Evolutionary conservation across 2,797 vertebrate genomes (phyloP), one percentile per base, ranked within the genome.

Genomic region (Megaceryle alcyon): DNA sequence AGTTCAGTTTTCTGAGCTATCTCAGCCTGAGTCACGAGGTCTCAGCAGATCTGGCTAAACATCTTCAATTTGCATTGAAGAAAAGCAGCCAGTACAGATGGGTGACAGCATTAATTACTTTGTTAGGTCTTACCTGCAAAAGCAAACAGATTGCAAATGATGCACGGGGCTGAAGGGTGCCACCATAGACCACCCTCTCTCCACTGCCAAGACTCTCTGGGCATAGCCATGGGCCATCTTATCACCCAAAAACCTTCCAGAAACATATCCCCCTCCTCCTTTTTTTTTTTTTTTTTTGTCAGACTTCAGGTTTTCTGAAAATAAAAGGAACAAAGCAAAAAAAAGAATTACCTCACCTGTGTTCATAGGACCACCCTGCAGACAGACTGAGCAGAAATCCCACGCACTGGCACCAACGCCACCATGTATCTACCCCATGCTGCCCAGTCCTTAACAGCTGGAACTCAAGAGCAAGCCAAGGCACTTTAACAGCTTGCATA

Each of bases 151-250:
- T 53, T 21, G 23, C 18, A 85, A 79, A 26, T 5, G 10, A 48
- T n/a, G 56, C 5, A 2, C 1, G 1, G 10, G 75, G 31, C 44
- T 0, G 0, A 51, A 61, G 57, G 43, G 12, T 33, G 7, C 73
- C 54, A 39, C 11, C 51, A 64, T 1, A 22, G 15, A 66, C 29
- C 68, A 68, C 19, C 17, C 6, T 37, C 14, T 49, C 39, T 61
- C 54, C 49, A 14, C 25, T 13, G 1, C 7, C 7, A 3, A 31
- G 9, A 66, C n/a, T 6, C 5, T 6, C 54, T 6, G 3, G 37
- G 17, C 43, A 56, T 77, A 7, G 5, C 64, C 77, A 56, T 2
- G 1, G 6, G 35, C 39, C 68, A 82, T 25, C 22, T 89, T 60
- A 59, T 70, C 12, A 4, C 54, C 53, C 60, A 33, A 73, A 95